These are phyloP conservation scores for Syngnathus typhle DNA, from an alignment of 2,113 vertebrate genomes.

Conservation along the genomic window DNA sequence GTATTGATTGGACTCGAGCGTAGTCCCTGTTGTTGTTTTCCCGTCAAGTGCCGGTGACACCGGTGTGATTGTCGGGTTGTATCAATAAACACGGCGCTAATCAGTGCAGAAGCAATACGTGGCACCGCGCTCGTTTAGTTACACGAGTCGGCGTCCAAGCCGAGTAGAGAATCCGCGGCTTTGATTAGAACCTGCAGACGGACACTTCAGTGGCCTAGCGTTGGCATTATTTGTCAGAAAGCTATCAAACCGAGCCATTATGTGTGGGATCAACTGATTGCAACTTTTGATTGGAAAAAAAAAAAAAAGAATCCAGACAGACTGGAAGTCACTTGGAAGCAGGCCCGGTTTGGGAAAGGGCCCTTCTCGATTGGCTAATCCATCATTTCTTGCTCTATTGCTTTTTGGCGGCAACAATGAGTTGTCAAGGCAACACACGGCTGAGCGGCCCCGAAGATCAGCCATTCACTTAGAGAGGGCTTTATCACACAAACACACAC, in stretches of 20 bases:
- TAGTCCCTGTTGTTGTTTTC: slow-evolving; percentile 6
- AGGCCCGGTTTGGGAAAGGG: slow-evolving; percentile 30
- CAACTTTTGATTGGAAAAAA: slow-evolving; percentile 14
- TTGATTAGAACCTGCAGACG: background rate
- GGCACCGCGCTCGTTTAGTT: background rate
- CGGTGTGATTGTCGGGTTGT: background rate
- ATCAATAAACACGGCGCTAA: background rate
- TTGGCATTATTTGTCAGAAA: background rate
- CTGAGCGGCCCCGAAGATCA: slow-evolving; percentile 23
- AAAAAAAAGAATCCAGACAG: background rate
- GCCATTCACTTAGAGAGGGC: slow-evolving; percentile 5
- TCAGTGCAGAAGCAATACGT: slow-evolving; percentile 4
- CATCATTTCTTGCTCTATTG: slow-evolving; percentile 13
- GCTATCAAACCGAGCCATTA: slow-evolving; percentile 1
- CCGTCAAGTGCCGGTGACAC: background rate
- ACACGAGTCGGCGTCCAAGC: background rate
- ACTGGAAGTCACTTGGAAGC: slow-evolving; percentile 2
- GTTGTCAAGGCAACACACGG: slow-evolving; percentile 51
- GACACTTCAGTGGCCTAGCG: background rate
- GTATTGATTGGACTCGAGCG: background rate
- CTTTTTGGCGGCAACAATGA: slow-evolving; percentile 25
- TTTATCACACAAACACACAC: slow-evolving; percentile 8
- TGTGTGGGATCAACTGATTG: slow-evolving; percentile 8
- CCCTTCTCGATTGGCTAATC: slow-evolving; percentile 28
- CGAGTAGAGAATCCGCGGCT: background rate